Base-by-base conservation (phyloP, 2,797 vertebrate species). In the Protosalanx chinensis region DNA sequence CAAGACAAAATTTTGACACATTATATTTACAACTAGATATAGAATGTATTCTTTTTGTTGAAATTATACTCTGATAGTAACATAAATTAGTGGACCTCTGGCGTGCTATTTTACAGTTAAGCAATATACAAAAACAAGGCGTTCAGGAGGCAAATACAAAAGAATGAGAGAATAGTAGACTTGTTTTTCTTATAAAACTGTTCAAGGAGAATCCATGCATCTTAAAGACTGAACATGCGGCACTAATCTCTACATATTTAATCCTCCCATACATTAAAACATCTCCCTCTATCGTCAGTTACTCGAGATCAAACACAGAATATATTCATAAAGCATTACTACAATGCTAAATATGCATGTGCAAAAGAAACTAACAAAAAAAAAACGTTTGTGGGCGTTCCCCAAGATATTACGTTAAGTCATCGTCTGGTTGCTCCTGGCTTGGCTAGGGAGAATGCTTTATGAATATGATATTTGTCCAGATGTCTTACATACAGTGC, bases 321-420 rank as follows among this genome's bases (percentile, higher is more conserved):
- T 90, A 91, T 91, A 91, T 91, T 92, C 90, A 91, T 90, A 90
- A 93, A 92, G 91, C 90, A 91, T 91, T 90, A 76, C 87, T 79
- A 79, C 81, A 87, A 89, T 84, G 86, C 86, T 82, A 75, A 87
- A 80, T 88, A 84, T 79, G 84, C 85, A 83, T 90, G 87, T 91
- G 86, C 86, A 89, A 88, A 88, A 72, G 88, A 76, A 74, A 37
- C 1, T 1, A 35, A 35, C 1, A 35, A 41, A 41, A 41, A 41
- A 8, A 41, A 10, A 74, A 78, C 67, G 53, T 27, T 67, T 72
- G 75, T 81, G 79, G 79, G 81, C 67, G 78, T 72, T 84, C 81
- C 10, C 79, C 68, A 65, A 82, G 81, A 89, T 79, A 83, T 76
- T 83, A 86, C 83, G 79, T 30, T 86, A 82, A 83, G 88, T 83